Evolutionary conservation across 2,113 vertebrate genomes (phyloP).

Genomic region (Campylorhamphus procurvoides): DNA sequence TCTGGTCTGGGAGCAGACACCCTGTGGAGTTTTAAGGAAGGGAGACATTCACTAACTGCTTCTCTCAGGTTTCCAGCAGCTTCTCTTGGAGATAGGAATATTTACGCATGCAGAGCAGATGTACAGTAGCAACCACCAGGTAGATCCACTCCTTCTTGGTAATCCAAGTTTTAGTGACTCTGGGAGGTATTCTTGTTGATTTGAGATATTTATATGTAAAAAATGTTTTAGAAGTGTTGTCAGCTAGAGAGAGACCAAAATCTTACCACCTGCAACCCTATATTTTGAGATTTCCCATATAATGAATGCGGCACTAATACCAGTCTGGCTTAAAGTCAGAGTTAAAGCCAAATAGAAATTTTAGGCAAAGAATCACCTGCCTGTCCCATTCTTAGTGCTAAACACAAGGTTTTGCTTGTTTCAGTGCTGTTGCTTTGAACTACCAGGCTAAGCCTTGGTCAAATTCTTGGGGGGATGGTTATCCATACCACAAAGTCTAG

Average conservation of each 20-base stretch:
- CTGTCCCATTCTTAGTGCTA: background rate
- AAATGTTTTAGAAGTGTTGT: background rate
- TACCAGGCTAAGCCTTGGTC: background rate
- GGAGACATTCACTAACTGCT: background rate
- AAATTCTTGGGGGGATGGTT: background rate
- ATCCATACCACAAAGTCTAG: background rate
- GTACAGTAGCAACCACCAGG: background rate
- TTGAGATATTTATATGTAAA: background rate
- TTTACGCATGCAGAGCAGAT: background rate
- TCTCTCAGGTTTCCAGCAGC: background rate
- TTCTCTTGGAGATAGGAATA: background rate
- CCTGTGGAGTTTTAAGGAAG: background rate
- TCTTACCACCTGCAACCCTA: background rate
- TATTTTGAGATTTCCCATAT: background rate
- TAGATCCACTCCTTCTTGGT: background rate
- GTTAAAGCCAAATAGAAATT: background rate
- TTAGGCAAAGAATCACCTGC: background rate
- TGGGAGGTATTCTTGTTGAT: background rate
- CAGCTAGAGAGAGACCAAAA: background rate
- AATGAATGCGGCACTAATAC: background rate
- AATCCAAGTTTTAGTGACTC: background rate
- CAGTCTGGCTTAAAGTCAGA: background rate
- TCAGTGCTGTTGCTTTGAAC: background rate
- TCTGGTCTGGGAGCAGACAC: background rate
- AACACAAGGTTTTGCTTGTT: background rate